These are phyloP conservation scores for Rallus limicola DNA, from an alignment of 2,113 vertebrate genomes.

Conservation along the genomic window DNA sequence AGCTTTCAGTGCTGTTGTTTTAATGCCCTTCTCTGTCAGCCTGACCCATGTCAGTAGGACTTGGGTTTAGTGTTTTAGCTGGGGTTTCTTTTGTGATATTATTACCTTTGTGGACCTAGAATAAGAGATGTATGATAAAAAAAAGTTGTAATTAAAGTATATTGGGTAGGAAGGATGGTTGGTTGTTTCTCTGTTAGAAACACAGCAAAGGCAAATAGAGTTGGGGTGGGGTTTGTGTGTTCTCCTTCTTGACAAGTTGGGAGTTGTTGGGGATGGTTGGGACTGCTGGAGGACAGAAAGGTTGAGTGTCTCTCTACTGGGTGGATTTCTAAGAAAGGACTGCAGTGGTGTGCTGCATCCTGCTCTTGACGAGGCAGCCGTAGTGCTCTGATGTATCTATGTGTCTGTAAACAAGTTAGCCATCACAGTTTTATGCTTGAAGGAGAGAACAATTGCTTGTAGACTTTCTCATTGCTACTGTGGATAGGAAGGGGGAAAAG, in stretches of 20 bases:
- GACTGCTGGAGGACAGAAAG: neutral
- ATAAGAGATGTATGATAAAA: neutral
- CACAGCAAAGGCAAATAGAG: neutral
- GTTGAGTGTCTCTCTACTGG: neutral
- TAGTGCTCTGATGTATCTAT: neutral
- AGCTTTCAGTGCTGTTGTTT: neutral
- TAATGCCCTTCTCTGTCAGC: neutral
- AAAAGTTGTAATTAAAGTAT: neutral
- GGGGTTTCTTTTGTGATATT: neutral
- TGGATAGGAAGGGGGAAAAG: neutral
- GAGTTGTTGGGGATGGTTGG: neutral
- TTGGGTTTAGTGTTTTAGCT: neutral
- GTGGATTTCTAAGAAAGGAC: neutral
- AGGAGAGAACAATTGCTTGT: neutral
- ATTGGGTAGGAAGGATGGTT: neutral
- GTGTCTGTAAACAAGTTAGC: neutral
- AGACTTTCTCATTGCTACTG: neutral
- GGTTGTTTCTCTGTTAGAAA: neutral
- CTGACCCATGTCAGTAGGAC: neutral
- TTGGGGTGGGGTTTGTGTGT: neutral
- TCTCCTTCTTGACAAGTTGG: neutral
- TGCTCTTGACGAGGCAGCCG: rapidly evolving
- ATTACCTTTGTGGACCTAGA: neutral
- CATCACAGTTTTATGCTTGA: neutral
- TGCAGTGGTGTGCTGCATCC: neutral